phyloP scores from a whole-genome alignment of 1,140 invertebrate genomes.

The Cyphomyrmex costatus region DNA sequence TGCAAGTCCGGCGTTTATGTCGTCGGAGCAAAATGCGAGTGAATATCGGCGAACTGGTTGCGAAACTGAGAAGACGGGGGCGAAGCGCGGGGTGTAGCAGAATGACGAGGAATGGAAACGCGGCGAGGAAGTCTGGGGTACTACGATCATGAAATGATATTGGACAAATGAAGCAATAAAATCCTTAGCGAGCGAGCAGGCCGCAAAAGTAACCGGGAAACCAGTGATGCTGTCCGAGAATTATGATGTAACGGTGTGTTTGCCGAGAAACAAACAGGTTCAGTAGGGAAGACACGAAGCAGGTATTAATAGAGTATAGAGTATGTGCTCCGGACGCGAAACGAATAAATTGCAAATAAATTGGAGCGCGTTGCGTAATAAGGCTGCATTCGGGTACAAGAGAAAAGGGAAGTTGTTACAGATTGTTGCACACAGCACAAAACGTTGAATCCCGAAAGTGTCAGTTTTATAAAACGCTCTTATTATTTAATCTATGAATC shows the following conservation, averaged over 20 bases:
- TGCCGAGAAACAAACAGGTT: constrained; percentile 59
- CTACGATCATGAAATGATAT: constrained; percentile 46
- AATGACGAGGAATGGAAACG: constrained; percentile 50
- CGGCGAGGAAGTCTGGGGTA: constrained; percentile 41
- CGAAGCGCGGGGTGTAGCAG: neutral
- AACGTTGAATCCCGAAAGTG: no score
- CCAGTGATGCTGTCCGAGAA: constrained; percentile 57
- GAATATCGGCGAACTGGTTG: constrained; percentile 55
- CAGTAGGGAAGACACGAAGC: constrained; percentile 57
- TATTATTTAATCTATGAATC: neutral
- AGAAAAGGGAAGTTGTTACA: constrained; percentile 10
- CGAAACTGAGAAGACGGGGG: constrained; percentile 27
- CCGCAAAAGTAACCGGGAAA: constrained; percentile 29
- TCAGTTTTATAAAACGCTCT: neutral
- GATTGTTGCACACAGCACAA: neutral
- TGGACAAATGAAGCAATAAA: constrained; percentile 63
- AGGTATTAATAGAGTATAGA: constrained; percentile 61
- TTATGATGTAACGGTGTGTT: constrained; percentile 64
- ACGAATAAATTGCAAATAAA: constrained; percentile 53
- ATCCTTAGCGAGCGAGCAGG: constrained; percentile 37
- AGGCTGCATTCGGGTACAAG: neutral
- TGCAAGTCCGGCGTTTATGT: constrained; percentile 49
- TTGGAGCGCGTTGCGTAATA: constrained; percentile 49
- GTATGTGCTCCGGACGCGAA: constrained; percentile 21
- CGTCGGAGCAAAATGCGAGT: constrained; percentile 43